Conservation (phyloP, 2,113 vertebrate genomes). For the Drymodes brunneopygia region DNA sequence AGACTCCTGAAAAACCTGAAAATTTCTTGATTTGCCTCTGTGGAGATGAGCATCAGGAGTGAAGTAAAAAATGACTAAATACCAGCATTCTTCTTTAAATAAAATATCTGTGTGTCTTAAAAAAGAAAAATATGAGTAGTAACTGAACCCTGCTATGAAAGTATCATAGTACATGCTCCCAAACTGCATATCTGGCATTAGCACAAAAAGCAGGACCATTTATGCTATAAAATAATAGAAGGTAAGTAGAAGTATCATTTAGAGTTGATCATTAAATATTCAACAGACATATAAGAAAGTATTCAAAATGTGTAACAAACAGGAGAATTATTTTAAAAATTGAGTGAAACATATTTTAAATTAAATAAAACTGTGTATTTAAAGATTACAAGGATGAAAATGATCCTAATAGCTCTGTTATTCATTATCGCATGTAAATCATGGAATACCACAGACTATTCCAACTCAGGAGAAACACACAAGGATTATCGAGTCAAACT, state of each 20-base stretch:
- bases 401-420: neutral
- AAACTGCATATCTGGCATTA: neutral
- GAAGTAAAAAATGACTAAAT: neutral
- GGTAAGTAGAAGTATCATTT: neutral
- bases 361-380: neutral
- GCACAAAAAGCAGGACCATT: rapidly evolving
- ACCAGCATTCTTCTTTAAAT: neutral
- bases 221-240: neutral
- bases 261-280: neutral
- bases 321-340: neutral
- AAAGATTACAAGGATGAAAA: neutral
- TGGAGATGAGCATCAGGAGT: neutral
- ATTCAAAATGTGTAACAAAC: neutral
- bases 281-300: neutral
- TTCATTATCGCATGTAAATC: neutral
- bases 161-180: neutral
- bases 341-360: neutral
- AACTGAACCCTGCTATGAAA: neutral
- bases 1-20: neutral
- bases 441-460: neutral
- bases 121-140: neutral
- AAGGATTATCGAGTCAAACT: neutral
- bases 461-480: neutral
- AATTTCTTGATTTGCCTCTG: neutral
- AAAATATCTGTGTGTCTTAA: neutral